These are phyloP conservation scores for Goniozus legneri DNA, from an alignment of 1,140 invertebrate species.

Conservation along the genomic window DNA sequence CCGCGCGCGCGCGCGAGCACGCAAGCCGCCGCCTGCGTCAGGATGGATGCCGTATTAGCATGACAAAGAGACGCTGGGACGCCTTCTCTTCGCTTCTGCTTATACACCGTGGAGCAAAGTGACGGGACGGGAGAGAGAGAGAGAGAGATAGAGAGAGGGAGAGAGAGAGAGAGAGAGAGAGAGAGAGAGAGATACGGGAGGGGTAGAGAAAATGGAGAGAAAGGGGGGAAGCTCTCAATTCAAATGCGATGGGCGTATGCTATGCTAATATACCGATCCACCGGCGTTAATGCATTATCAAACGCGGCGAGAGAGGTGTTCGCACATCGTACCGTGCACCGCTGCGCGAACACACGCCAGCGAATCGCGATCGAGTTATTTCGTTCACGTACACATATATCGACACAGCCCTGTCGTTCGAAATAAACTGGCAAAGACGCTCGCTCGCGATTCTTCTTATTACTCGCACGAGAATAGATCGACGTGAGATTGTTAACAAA, in stretches of 20 bases:
- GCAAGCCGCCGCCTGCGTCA: slow-evolving; percentile 15
- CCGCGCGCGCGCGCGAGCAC: background rate
- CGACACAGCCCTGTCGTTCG: too few relatives aligned
- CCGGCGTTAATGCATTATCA: slow-evolving; percentile 47
- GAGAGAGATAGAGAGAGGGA: too few relatives aligned
- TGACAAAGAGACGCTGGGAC: slow-evolving; percentile 52
- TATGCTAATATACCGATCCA: slow-evolving; percentile 52
- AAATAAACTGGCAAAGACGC: background rate
- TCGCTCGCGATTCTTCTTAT: too few relatives aligned
- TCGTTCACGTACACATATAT: slow-evolving; percentile 4
- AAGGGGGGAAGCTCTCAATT: slow-evolving; percentile 52
- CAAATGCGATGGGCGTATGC: slow-evolving; percentile 56
- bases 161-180: slow-evolving; percentile 2
- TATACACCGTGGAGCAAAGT: slow-evolving; percentile 33
- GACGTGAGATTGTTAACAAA: too few relatives aligned
- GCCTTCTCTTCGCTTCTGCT: slow-evolving; percentile 43
- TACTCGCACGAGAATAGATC: too few relatives aligned
- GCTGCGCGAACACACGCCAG: background rate
- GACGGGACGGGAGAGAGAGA: too few relatives aligned
- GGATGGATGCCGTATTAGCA: slow-evolving; percentile 52
- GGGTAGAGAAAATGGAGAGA: too few relatives aligned
- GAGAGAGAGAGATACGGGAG: too few relatives aligned
- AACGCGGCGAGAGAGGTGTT: slow-evolving; percentile 29
- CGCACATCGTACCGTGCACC: slow-evolving; percentile 11
- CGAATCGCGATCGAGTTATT: background rate